A percentile compares a stretch with the other conserved stretches of the same genome.
phyloP scores from a whole-genome alignment of 2,797 vertebrate species.

The Ambastaia sidthimunki region DNA sequence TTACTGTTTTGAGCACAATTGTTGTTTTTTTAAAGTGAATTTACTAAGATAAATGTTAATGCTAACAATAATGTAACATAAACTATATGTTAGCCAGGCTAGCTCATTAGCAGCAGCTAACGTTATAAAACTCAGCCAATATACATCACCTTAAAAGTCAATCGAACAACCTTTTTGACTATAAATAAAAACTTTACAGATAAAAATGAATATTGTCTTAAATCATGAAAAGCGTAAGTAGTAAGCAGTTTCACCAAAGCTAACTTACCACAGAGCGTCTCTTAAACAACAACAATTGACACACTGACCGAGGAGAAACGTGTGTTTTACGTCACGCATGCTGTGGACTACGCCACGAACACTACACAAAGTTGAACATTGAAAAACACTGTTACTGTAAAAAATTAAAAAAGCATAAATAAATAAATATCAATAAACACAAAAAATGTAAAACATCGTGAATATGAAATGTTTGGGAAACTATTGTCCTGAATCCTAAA shows the following conservation, averaged over 20 bases:
- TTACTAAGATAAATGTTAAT: neutral
- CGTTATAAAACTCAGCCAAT: neutral
- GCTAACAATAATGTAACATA: slow-evolving; percentile 1
- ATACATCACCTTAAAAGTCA: neutral
- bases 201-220: neutral
- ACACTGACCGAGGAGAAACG: slow-evolving; percentile 35
- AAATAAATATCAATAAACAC: no score
- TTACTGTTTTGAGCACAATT: neutral
- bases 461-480: no score
- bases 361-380: neutral
- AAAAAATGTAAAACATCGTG: no score
- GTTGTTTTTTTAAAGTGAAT: neutral
- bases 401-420: no score
- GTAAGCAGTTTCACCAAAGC: neutral
- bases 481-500: no score
- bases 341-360: slow-evolving; percentile 17
- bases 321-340: slow-evolving; percentile 36
- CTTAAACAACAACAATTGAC: slow-evolving; percentile 44
- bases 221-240: neutral
- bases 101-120: neutral
- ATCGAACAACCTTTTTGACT: neutral
- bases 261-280: slow-evolving; percentile 43
- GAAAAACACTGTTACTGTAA: neutral
- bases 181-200: neutral
- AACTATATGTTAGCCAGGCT: slow-evolving; percentile 21